A percentile compares a stretch with the other conserved stretches of the same genome.
phyloP scores from a whole-genome alignment of 2,113 vertebrate genomes.

The Actenoides lindsayi region DNA sequence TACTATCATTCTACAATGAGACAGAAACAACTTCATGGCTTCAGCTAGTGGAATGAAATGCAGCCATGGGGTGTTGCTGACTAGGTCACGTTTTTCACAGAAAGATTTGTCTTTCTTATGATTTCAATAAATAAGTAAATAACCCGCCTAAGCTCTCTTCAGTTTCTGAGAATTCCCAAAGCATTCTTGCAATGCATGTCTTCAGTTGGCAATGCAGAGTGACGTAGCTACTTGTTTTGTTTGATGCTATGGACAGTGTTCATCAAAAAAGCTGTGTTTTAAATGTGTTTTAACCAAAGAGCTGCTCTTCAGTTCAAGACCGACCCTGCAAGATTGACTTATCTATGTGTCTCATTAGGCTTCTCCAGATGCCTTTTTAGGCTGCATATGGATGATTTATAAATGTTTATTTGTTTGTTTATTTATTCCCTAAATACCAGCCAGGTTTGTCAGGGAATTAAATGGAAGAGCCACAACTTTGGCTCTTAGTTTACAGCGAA shows the following conservation, averaged over 20 bases:
- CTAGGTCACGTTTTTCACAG: background rate
- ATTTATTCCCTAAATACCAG: background rate
- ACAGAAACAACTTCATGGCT: background rate
- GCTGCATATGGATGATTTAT: background rate
- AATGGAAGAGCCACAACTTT: background rate
- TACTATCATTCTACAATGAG: background rate
- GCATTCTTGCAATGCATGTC: background rate
- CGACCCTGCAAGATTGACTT: background rate
- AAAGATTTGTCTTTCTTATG: background rate
- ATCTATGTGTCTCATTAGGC: background rate
- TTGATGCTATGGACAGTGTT: background rate
- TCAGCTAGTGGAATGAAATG: background rate
- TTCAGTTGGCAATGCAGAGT: background rate
- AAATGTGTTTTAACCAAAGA: background rate
- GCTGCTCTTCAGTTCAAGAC: background rate
- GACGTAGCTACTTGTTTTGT: background rate
- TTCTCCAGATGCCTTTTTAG: background rate
- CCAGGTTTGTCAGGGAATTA: background rate
- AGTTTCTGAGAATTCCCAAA: background rate
- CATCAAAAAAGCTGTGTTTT: background rate
- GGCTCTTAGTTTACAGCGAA: background rate
- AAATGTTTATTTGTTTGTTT: background rate
- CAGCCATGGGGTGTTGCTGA: background rate
- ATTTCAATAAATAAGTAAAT: background rate
- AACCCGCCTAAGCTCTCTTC: background rate